phyloP scores from a whole-genome alignment of 1,140 invertebrate species.

The Apis florea region DNA sequence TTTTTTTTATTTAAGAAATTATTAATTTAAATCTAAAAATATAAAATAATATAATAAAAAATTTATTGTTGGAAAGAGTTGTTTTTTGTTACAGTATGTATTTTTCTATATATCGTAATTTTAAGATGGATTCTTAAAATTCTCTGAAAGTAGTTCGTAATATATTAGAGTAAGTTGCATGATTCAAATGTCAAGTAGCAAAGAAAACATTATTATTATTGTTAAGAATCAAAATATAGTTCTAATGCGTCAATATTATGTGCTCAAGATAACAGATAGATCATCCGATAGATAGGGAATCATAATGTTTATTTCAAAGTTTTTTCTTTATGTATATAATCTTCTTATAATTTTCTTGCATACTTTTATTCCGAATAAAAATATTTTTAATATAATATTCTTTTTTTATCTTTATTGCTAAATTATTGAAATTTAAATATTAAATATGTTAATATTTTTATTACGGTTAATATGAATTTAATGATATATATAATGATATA shows the following conservation, averaged over 20 bases:
- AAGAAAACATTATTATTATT: slow-evolving; percentile 18
- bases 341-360: too few relatives aligned
- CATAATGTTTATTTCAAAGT: too few relatives aligned
- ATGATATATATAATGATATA: too few relatives aligned
- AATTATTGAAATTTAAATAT: too few relatives aligned
- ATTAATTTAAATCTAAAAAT: too few relatives aligned
- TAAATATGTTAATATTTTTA: too few relatives aligned
- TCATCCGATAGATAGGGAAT: background rate
- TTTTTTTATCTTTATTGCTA: too few relatives aligned
- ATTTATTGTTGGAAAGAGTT: background rate
- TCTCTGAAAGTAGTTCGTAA: background rate
- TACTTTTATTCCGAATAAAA: too few relatives aligned
- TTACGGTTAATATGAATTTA: too few relatives aligned
- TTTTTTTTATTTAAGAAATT: too few relatives aligned
- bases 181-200: background rate
- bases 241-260: background rate
- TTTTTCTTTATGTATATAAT: too few relatives aligned
- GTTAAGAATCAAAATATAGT: background rate
- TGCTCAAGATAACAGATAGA: background rate
- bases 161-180: background rate
- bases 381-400: too few relatives aligned
- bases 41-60: background rate
- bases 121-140: background rate
- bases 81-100: background rate
- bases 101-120: background rate